Evolutionary conservation across 2,113 vertebrate species (phyloP).

Genomic region (Patagioenas fasciata): DNA sequence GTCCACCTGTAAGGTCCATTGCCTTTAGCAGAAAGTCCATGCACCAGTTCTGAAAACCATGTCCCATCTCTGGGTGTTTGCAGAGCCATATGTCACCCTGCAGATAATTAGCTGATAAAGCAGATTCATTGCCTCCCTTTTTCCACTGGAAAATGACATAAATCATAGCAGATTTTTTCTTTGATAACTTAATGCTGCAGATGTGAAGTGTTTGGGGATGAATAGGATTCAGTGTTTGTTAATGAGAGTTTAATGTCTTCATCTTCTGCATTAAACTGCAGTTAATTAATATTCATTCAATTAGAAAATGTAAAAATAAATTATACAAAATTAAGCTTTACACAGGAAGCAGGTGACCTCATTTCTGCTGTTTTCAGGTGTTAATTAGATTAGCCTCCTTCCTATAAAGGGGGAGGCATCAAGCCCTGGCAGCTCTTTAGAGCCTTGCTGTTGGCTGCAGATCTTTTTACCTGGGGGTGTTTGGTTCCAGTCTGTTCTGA

Average conservation of each 20-base stretch:
- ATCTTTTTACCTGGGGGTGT: neutral
- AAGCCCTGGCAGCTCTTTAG: neutral
- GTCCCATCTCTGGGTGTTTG: neutral
- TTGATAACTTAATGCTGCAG: conserved; percentile 45
- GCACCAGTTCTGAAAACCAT: neutral
- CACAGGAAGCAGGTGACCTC: conserved; percentile 62
- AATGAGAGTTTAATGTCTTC: conserved; percentile 74
- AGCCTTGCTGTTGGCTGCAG: neutral
- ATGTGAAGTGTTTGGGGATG: conserved; percentile 37
- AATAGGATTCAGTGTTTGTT: conserved; percentile 44
- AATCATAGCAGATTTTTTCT: conserved; percentile 13
- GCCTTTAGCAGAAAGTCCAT: neutral
- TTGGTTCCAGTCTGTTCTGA: neutral
- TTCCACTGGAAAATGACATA: neutral
- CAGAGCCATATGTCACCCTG: neutral
- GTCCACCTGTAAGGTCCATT: too few species aligned
- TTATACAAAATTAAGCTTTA: conserved; percentile 66
- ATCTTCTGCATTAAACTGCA: conserved; percentile 57
- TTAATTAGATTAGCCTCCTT: conserved; percentile 60
- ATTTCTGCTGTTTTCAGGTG: conserved; percentile 54
- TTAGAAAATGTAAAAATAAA: conserved; percentile 74
- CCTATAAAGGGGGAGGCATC: conserved; percentile 1
- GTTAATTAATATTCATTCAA: conserved; percentile 75
- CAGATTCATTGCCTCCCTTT: conserved; percentile 24
- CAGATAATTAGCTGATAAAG: conserved; percentile 31